phyloP scores from a whole-genome alignment of 1,140 invertebrate species.

The Antheraea mylitta region DNA sequence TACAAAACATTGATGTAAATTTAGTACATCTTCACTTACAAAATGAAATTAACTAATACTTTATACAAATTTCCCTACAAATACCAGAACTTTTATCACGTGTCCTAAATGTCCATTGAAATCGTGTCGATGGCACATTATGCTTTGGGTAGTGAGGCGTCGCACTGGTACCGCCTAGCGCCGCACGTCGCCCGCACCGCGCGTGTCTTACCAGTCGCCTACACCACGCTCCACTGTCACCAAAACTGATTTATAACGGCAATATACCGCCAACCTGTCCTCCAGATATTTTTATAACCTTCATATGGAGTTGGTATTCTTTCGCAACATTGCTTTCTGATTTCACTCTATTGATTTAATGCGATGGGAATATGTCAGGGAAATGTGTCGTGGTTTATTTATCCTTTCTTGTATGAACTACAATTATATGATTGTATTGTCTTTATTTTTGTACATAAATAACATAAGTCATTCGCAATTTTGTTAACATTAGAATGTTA shows the following conservation, averaged over 20 bases:
- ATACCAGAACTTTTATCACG: not conserved
- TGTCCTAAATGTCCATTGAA: slow-evolving; percentile 3
- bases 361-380: not conserved
- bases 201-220: slow-evolving; percentile 20
- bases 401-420: not conserved
- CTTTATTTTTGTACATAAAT: too few relatives aligned
- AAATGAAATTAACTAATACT: too few relatives aligned
- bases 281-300: slow-evolving; percentile 60
- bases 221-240: slow-evolving; percentile 30
- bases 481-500: too few relatives aligned
- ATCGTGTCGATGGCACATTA: slow-evolving; percentile 22
- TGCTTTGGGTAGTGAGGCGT: slow-evolving; percentile 26
- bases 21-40: too few relatives aligned
- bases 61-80: not conserved
- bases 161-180: slow-evolving; percentile 19
- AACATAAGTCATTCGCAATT: too few relatives aligned
- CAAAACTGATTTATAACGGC: slow-evolving; percentile 52
- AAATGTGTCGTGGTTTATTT: not conserved
- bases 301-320: slow-evolving; percentile 37
- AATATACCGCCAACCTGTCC: slow-evolving; percentile 54
- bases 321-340: slow-evolving; percentile 34
- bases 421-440: not conserved
- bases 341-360: slow-evolving; percentile 22
- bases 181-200: slow-evolving; percentile 18
- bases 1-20: too few relatives aligned